Evolutionary conservation across 2,113 vertebrate species (phyloP).

Genomic region (Oceanites oceanicus): DNA sequence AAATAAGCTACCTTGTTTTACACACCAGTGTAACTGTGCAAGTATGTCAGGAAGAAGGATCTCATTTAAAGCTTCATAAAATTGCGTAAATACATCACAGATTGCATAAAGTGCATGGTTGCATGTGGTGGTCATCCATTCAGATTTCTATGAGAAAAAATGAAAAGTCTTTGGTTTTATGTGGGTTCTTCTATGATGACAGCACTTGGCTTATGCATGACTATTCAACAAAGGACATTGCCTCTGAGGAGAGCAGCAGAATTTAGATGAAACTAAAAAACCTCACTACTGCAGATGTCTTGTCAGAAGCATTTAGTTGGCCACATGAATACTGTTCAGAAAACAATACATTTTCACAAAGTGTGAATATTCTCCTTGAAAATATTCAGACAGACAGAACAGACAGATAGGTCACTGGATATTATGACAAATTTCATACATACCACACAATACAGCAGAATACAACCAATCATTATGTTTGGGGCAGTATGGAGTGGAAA

Average conservation of each 20-base stretch:
- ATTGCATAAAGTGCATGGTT: conserved; percentile 97
- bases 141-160: conserved; percentile 83
- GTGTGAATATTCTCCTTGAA: neutral
- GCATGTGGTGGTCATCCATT: conserved; percentile 99
- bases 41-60: conserved; percentile 92
- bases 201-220: neutral
- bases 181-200: neutral
- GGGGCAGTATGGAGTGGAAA: neutral
- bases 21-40: conserved; percentile 96
- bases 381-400: neutral
- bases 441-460: neutral
- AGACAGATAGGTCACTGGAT: neutral
- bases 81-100: conserved; percentile 96
- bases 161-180: neutral
- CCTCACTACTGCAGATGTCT: neutral
- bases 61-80: conserved; percentile 92
- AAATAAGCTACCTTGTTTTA: conserved; percentile 88
- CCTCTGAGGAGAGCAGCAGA: neutral
- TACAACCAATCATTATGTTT: fast-evolving
- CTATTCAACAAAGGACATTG: neutral
- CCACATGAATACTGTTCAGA: neutral
- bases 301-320: neutral
- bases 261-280: neutral
- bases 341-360: neutral
- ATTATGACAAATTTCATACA: neutral